A percentile compares a stretch with the other conserved stretches of the same genome.
Conservation (phyloP, 2,888 invertebrate species). For the Drosophila putrida region DNA sequence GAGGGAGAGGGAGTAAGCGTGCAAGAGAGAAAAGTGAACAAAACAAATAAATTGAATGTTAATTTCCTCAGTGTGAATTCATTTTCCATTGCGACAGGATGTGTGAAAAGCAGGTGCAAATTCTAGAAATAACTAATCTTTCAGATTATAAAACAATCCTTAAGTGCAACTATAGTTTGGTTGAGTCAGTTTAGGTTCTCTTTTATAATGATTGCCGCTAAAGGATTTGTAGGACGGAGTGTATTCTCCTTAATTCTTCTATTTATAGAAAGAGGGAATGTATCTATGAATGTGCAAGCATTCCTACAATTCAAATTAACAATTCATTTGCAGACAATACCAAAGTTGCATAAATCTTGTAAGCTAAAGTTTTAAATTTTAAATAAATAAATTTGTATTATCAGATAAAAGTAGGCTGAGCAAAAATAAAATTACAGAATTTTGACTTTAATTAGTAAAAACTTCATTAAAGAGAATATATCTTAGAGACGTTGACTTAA, state of each 20-base stretch:
- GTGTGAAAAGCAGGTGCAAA: slow-evolving; percentile 6
- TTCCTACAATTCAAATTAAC: background rate
- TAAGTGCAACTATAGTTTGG: background rate
- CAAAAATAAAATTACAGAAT: too few species aligned
- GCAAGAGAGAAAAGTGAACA: background rate
- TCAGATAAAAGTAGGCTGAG: too few species aligned
- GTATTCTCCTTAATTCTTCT: slow-evolving; percentile 2
- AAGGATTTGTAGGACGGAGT: background rate
- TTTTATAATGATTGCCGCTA: background rate
- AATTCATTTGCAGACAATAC: background rate
- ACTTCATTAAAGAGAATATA: too few species aligned
- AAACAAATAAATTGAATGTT: slow-evolving; percentile 18
- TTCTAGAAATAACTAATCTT: background rate
- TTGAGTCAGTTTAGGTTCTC: background rate
- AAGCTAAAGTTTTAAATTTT: too few species aligned
- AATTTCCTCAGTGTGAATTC: slow-evolving; percentile 5
- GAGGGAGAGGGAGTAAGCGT: background rate
- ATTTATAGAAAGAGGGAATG: slow-evolving; percentile 7
- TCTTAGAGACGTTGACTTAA: too few species aligned
- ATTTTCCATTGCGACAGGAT: slow-evolving; percentile 11
- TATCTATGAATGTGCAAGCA: background rate
- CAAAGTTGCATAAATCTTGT: too few species aligned
- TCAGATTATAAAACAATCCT: too few species aligned
- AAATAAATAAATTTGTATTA: too few species aligned
- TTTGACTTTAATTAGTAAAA: too few species aligned